Base-by-base conservation (phyloP, 2,797 vertebrate species). In the Anisognathus igniventris region DNA sequence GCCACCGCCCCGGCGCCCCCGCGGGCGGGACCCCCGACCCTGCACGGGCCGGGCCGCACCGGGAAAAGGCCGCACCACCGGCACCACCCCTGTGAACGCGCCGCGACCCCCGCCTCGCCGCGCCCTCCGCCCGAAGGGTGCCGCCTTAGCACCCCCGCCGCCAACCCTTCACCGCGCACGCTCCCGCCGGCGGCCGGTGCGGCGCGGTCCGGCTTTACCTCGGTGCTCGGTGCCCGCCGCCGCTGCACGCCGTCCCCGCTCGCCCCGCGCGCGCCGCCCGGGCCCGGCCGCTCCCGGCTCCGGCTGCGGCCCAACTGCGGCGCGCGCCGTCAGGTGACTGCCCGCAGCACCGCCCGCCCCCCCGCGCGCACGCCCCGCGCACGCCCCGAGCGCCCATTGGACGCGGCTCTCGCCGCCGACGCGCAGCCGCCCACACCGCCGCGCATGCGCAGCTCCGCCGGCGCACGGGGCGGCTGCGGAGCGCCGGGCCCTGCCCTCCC, bases 241-340 rank as follows among this genome's bases (percentile, higher is more conserved):
- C 50, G 19, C 30, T 70, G 9, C 65, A 18, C 4, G 4, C 8
- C 24, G 31, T 31, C 30, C 13, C 17, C 2, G 1, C 54, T 30
- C 11, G 19, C 47, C 19, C 30, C 30, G 10, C 45, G 30, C 57
- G 14, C 45, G 22, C 37, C 25, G 10, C n/a, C 60, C 39, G 12
- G 19, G 20, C 73, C 58, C 37, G 5, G 31, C 60, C 74, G 58
- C 58, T 35, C 74, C 45, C 74, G 39, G 74, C 74, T 53, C 62
- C 31, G 30, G 37, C 90, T 71, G 48, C 71, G 60, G 88, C 77
- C 91, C 56, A 30, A 72, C 84, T 75, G 67, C 90, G 20, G 78
- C 73, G 50, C 74, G n/a, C 39, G 30, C 44, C 10, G 65, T 95
- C 96, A 95, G 94, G 84, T 96, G 96, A 96, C 94, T 40, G 79